phyloP scores from a whole-genome alignment of 2,888 invertebrate genomes.

The Halocaridina rubra region DNA sequence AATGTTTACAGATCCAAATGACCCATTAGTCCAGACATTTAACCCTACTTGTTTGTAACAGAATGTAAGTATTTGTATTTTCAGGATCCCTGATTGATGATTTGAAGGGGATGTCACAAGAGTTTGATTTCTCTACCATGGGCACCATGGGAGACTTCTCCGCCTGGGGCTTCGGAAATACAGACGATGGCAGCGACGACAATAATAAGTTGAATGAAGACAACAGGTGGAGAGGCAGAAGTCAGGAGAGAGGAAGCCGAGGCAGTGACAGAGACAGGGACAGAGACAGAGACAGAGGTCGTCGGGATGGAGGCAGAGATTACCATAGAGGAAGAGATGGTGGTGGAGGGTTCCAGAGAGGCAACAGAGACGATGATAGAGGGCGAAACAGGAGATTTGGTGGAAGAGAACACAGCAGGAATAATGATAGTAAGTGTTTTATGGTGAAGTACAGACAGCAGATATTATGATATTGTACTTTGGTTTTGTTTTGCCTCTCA shows the following conservation, averaged over 20 bases:
- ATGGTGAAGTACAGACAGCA: no score
- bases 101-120: neutral
- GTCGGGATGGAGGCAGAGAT: neutral
- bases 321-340: neutral
- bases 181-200: neutral
- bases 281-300: neutral
- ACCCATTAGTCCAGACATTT: no score
- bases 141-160: neutral
- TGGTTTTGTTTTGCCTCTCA: no score
- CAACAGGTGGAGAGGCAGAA: neutral
- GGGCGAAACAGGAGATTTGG: neutral
- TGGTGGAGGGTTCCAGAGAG: neutral
- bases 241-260: neutral
- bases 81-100: neutral
- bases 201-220: neutral
- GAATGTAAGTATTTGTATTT: no score
- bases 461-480: no score
- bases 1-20: no score
- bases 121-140: neutral
- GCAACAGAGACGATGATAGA: neutral
- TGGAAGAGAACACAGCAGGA: neutral
- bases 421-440: no score
- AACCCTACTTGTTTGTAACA: no score
- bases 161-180: neutral
- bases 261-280: neutral